Evolutionary conservation across 64 coral and sea anemone genomes (phyloP), one percentile per base, ranked within the genome.

Genomic region (Pocillopora damicornis): DNA sequence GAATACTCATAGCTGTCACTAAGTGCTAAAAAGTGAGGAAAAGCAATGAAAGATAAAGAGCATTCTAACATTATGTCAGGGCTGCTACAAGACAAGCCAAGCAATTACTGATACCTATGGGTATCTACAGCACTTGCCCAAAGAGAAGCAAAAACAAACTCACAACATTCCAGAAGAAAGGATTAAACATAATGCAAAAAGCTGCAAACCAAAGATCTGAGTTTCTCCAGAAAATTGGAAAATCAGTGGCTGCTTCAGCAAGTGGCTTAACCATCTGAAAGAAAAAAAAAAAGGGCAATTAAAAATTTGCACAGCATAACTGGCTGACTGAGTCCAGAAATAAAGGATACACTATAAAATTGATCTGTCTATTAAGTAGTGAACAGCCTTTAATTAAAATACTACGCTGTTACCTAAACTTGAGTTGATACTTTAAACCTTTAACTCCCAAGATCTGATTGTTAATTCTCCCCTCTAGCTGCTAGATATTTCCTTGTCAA

Each of bases 161-260:
- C 38, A 85, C 81, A 85, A 73, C 16, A 85, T 85, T 85, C 81
- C 81, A 85, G n/a, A 85, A 85, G 13, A 85, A n/a, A 34, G 81
- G 81, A 72, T 85, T 85, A 65, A 85, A 85, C 35, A 72, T 72
- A 22, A 85, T 72, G 58, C 81, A 85, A 30, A 58, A 13, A 72
- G 64, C 81, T 72, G 81, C 81, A 11, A 85, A 73, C 81, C 81
- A 85, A 9, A 85, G 64, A 51, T 85, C 12, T 9, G 64, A 38
- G 26, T 85, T 85, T 57, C 81, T 73, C 81, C 81, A 85, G 23
- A 56, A 72, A 73, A 85, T 85, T 51, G 81, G 81, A 26, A 85
- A 38, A 72, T 85, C 81, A 23, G 18, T 85, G 63, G 42, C 81
- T 37, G 57, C 63, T 38, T 66, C 81, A 15, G 63, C 64, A 85